These are phyloP conservation scores for Xenopus borealis DNA, from an alignment of 2,113 vertebrate species.

Conservation along the genomic window DNA sequence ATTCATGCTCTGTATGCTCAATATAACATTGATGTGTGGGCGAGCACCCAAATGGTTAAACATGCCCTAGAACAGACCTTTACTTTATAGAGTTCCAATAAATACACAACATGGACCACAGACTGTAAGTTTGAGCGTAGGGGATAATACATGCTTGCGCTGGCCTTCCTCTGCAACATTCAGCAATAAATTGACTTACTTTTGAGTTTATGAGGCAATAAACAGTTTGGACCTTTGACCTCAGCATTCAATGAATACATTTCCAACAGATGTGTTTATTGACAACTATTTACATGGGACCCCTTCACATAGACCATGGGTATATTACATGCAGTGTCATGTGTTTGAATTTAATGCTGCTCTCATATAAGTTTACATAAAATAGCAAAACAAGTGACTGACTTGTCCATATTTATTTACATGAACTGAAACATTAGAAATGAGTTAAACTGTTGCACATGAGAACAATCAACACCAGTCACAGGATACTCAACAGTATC, in stretches of 20 bases:
- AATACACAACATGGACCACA: constrained; percentile 28
- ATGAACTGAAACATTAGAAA: constrained; percentile 16
- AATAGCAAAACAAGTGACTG: constrained; percentile 24
- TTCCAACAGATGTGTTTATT: constrained; percentile 78
- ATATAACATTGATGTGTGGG: too few species aligned
- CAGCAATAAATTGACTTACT: constrained; percentile 78
- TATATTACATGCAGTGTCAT: constrained; percentile 21
- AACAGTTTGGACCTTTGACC: constrained; percentile 78
- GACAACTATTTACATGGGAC: constrained; percentile 74
- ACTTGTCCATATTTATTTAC: constrained; percentile 16
- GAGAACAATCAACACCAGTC: constrained; percentile 7
- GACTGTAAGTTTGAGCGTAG: constrained; percentile 13
- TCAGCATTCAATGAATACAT: constrained; percentile 76
- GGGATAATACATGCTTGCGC: constrained; percentile 54
- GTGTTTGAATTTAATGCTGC: constrained; percentile 39
- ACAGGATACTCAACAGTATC: constrained; percentile 10
- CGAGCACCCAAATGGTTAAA: neutral
- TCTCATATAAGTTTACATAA: constrained; percentile 17
- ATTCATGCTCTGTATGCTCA: too few species aligned
- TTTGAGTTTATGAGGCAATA: constrained; percentile 82
- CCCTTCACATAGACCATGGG: constrained; percentile 57
- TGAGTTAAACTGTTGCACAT: neutral
- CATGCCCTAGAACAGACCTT: constrained; percentile 23
- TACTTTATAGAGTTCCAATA: constrained; percentile 17
- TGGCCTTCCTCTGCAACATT: constrained; percentile 73